Conservation (phyloP, 2,797 vertebrate species). For the Semotilus atromaculatus region DNA sequence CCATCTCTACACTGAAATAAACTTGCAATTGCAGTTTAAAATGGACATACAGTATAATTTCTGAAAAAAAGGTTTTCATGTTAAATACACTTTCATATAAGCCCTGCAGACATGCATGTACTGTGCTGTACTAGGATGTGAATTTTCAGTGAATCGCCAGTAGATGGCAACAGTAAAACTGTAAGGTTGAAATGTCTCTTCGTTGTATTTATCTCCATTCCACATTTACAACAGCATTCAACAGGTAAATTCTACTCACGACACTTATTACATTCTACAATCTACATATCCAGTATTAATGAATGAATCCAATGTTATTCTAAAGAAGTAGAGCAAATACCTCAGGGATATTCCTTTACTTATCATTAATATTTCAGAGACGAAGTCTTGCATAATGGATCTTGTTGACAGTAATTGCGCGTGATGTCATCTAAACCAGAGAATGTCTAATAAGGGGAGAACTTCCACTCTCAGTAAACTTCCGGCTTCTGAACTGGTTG, state of each 20-base stretch:
- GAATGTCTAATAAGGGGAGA: no score
- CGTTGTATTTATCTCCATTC: no score
- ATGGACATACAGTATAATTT: no score
- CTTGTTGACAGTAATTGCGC: constrained; percentile 33
- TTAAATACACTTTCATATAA: background rate
- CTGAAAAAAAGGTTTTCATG: background rate
- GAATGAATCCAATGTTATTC: background rate
- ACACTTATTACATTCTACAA: background rate
- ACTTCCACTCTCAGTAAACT: no score
- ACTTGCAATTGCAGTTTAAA: background rate
- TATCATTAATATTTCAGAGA: constrained; percentile 54
- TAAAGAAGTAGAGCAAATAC: background rate
- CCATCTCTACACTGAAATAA: background rate
- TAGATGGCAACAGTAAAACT: constrained; percentile 43
- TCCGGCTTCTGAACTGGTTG: no score
- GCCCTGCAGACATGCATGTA: background rate
- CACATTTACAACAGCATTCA: background rate
- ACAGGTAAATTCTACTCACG: background rate
- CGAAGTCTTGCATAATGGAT: constrained; percentile 37
- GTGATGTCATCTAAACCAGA: constrained; percentile 28
- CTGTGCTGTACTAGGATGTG: background rate
- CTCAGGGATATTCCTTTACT: constrained; percentile 8
- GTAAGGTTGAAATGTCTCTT: background rate
- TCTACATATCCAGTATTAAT: background rate
- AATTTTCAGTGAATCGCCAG: background rate